Conservation (phyloP, 2,888 invertebrate genomes). For the Eupsilia transversa region DNA sequence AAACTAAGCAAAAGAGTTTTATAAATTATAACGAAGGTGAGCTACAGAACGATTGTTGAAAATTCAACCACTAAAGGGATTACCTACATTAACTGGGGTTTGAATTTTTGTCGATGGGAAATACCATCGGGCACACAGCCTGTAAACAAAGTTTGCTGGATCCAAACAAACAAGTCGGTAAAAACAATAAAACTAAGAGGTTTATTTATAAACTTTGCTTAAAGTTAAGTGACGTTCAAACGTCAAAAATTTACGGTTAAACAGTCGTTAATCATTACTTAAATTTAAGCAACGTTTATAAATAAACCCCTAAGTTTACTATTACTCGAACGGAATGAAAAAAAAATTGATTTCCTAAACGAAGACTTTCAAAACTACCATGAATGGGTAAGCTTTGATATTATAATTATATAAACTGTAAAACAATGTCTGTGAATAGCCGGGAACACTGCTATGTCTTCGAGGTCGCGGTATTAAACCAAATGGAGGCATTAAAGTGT, state of each 20-base stretch:
- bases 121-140: no score
- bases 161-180: neutral
- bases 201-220: no score
- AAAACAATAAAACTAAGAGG: neutral
- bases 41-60: neutral
- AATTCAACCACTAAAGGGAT: neutral
- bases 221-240: no score
- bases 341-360: neutral
- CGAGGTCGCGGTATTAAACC: constrained; percentile 13
- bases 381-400: neutral
- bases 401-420: constrained; percentile 16
- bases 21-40: neutral
- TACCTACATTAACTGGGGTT: neutral
- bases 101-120: no score
- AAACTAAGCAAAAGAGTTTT: no score
- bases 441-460: neutral
- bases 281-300: no score
- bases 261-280: no score
- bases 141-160: no score
- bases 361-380: neutral
- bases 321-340: neutral
- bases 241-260: no score
- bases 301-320: no score
- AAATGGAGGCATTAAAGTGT: constrained; percentile 32
- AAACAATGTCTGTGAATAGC: constrained; percentile 21